Evolutionary conservation across 2,888 invertebrate species (phyloP), one percentile per base, ranked within the genome.

Genomic region (Lymantria monacha): DNA sequence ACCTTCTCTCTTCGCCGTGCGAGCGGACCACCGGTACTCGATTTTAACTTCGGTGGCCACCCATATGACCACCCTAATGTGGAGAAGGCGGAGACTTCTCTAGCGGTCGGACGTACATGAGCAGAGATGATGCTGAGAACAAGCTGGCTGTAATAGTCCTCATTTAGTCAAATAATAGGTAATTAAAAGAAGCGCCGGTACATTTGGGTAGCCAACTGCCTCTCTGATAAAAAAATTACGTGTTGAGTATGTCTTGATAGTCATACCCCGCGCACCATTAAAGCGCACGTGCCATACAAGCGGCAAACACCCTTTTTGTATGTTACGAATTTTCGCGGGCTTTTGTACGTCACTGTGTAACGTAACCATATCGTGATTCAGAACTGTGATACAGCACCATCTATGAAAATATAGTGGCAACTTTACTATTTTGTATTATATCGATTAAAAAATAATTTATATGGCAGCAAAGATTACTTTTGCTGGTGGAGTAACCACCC

Each of bases 171-270:
- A n/a, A n/a, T n/a, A n/a, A n/a, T n/a, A n/a, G n/a, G n/a, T n/a
- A n/a, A n/a, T n/a, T n/a, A 31, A 45, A 45, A 74, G 81, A 85
- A 82, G 94, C 94, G 95, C 92, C 93, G 92, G 93, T 93, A 94
- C 93, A 72, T 41, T 92, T 62, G 80, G 94, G 93, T 94, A 94
- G 91, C 93, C 93, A 94, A 95, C 95, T 92, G 94, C 95, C 94
- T 92, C 94, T 74, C 92, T 60, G 57, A 70, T 65, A 72, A 85
- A 95, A 95, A 95, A 95, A 96, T 95, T 93, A 92, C 69, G 94
- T 95, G 94, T 93, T 95, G 94, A 90, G 95, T 95, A 96, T 95
- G 95, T 95, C 94, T 95, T 95, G 95, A 95, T 95, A 81, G 87
- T 95, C 95, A 95, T 95, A 95, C 95, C 94, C 95, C 95, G 92